Conservation (phyloP, 2,888 invertebrate species). For the Pheosia tremula region DNA sequence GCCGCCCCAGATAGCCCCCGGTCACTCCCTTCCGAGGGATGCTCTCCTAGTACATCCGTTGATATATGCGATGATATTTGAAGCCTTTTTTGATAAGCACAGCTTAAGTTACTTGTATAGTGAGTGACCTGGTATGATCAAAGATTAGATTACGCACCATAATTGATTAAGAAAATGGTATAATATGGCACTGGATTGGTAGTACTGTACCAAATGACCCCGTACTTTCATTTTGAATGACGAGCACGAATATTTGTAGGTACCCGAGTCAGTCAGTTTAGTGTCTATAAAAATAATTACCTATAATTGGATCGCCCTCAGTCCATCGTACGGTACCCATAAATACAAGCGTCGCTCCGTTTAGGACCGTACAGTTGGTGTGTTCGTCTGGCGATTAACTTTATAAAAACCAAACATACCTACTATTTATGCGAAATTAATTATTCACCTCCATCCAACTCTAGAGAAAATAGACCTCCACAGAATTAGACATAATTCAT, state of each 20-base stretch:
- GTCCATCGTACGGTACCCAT: no score
- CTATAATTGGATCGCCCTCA: no score
- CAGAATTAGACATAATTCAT: slow-evolving; percentile 60
- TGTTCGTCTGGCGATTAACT: no score
- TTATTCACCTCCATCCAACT: slow-evolving; percentile 10
- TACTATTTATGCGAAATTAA: not conserved
- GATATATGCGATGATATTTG: slow-evolving; percentile 65
- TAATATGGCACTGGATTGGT: no score
- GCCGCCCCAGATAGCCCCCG: slow-evolving; percentile 73
- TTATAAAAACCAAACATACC: no score
- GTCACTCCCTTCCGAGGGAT: slow-evolving; percentile 61
- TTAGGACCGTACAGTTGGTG: no score
- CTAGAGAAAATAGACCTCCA: slow-evolving; percentile 28
- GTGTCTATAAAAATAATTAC: no score
- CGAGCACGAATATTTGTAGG: no score
- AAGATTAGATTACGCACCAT: slow-evolving; percentile 1
- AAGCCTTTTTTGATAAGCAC: slow-evolving; percentile 42
- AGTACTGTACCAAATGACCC: no score
- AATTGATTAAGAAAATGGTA: not conserved
- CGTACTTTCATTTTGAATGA: no score
- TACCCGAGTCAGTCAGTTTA: no score
- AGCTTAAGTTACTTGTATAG: slow-evolving; percentile 3
- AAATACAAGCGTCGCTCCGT: no score
- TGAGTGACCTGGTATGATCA: not conserved
- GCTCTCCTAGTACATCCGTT: slow-evolving; percentile 55